Percentiles rank a stretch among this genome's conserved stretches.
Evolutionary conservation across 2,113 vertebrate species (phyloP).

Genomic region (Vimba vimba): DNA sequence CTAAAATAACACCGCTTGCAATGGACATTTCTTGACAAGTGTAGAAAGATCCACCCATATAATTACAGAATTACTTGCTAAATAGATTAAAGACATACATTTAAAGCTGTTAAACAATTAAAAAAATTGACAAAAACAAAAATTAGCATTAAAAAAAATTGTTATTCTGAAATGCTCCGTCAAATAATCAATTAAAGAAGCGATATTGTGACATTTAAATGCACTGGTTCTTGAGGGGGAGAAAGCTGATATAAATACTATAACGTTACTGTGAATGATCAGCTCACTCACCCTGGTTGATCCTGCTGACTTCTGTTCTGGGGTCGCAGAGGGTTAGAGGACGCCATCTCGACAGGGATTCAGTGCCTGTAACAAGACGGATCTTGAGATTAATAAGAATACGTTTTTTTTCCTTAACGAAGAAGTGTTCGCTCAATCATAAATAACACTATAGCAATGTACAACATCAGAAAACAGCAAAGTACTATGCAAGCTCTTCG

Average conservation of each 20-base stretch:
- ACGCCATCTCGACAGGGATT: constrained; percentile 38
- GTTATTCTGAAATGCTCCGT: not conserved
- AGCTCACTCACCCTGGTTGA: constrained; percentile 60
- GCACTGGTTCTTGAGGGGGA: not conserved
- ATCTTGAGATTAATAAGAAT: not conserved
- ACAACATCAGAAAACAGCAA: not conserved
- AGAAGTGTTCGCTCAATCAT: not conserved
- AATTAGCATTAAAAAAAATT: not conserved
- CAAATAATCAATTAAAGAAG: not conserved
- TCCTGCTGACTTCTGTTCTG: constrained; percentile 65
- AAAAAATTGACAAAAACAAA: too few relatives aligned
- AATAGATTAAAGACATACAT: too few relatives aligned
- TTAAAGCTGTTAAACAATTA: too few relatives aligned
- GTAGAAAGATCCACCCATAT: too few relatives aligned
- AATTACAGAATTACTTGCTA: too few relatives aligned
- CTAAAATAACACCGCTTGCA: too few relatives aligned
- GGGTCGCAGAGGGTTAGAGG: constrained; percentile 31
- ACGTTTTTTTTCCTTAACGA: not conserved
- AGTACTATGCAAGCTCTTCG: not conserved
- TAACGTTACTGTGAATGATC: not conserved
- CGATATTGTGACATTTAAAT: not conserved
- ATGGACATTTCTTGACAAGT: too few relatives aligned
- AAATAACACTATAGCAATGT: not conserved
- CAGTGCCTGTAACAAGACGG: not conserved
- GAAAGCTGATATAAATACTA: not conserved